These are phyloP conservation scores for Gallinago jamesoni DNA, from an alignment of 2,113 vertebrate genomes.

Conservation along the genomic window DNA sequence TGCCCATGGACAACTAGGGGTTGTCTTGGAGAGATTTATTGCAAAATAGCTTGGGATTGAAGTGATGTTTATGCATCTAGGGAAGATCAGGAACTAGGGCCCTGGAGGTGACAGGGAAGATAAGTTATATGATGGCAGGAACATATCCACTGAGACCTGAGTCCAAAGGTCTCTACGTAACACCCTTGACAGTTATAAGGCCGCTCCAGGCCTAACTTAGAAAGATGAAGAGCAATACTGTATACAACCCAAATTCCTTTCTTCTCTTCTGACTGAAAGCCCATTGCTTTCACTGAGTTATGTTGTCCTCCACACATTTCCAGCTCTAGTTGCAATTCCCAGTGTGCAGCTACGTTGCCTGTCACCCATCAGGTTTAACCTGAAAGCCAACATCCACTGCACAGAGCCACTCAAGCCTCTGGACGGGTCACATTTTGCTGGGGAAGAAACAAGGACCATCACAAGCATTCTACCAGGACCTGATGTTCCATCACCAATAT, in stretches of 20 bases:
- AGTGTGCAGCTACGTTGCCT: not conserved
- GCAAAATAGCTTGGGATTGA: not conserved
- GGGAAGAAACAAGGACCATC: not conserved
- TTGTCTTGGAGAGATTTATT: not conserved
- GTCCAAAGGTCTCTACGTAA: not conserved
- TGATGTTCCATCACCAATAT: not conserved
- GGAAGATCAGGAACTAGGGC: not conserved
- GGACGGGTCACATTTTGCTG: not conserved
- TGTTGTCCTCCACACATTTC: not conserved
- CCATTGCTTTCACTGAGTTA: not conserved
- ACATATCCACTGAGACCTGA: not conserved
- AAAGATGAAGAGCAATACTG: not conserved
- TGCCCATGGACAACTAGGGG: not conserved
- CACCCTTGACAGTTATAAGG: not conserved
- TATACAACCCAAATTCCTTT: not conserved
- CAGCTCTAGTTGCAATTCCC: not conserved
- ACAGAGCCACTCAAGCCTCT: not conserved
- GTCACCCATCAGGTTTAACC: not conserved
- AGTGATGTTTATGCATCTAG: rapidly evolving
- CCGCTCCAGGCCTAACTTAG: not conserved
- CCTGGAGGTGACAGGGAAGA: not conserved
- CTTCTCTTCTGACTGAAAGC: not conserved
- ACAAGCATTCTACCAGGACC: not conserved
- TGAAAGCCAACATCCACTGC: not conserved
- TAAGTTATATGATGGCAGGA: not conserved